Evolutionary conservation across 2,888 invertebrate genomes (phyloP), one percentile per base, ranked within the genome.

Genomic region (Thereva unica): DNA sequence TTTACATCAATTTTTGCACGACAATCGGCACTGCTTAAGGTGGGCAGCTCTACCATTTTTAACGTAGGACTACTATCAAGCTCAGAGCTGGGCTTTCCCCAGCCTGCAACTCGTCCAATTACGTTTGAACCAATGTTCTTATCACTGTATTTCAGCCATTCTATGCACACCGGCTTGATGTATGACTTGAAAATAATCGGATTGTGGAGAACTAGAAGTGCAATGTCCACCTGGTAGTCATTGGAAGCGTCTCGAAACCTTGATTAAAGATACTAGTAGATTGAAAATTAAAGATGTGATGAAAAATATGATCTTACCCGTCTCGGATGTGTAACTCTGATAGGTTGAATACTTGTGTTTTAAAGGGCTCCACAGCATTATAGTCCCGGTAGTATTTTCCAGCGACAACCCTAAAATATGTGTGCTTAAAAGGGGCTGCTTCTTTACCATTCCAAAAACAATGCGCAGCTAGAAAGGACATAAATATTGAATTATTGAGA

Each of bases 121-220:
- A 57, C 47, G n/a, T 64, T 12, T 10, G 52, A 64, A 5, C 0
- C 0, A 1, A 71, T 66, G 4, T 47, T 57, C 12, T 68, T 65
- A 2, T 70, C 64, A 40, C 66, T 70, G 40, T 54, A 71, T 1
- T 34, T 7, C 52, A 69, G 53, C 73, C 74, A 74, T 23, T 76
- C 74, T 4, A 77, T 69, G 69, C 82, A 82, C 7, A 80, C 76
- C 9, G 80, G 78, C 64, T 76, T 77, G 5, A 80, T 76, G 7
- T 76, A 72, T 44, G 71, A 68, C 3, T 76, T 74, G 44, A 78
- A 74, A 6, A 61, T 68, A 41, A 82, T 74, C 8, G 67, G 44
- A n/a, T 71, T 70, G 52, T 72, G 71, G 37, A 79, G 68, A 12
- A 76, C 71, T n/a, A 81, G 37, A 6, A 80, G 61, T 0, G 80